Conservation (phyloP, 2,113 vertebrate genomes). For the Oncorhynchus tshawytscha region DNA sequence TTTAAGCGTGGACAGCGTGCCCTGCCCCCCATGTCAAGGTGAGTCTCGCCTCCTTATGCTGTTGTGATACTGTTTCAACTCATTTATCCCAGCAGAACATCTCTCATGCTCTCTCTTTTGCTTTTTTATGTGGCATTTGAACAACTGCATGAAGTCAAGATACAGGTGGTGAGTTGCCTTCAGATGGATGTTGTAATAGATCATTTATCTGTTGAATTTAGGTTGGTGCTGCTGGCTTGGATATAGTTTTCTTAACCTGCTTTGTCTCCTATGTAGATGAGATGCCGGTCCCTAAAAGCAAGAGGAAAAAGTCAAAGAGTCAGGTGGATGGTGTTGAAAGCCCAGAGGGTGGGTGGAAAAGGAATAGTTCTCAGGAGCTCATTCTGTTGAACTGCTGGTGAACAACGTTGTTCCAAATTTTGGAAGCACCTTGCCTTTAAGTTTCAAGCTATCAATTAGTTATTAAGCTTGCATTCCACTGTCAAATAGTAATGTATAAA, state of each 20-base stretch:
- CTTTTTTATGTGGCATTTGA: neutral
- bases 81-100: neutral
- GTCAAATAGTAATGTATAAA: neutral
- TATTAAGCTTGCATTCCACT: neutral
- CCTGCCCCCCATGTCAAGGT: slow-evolving; percentile 89
- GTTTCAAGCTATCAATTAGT: too few species aligned
- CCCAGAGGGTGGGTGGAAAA: too few species aligned
- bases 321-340: slow-evolving; percentile 49
- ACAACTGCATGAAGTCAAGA: slow-evolving; percentile 60
- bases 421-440: too few species aligned
- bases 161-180: slow-evolving; percentile 59
- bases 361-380: neutral
- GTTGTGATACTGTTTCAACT: neutral
- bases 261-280: slow-evolving; percentile 67
- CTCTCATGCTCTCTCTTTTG: neutral
- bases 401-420: too few species aligned
- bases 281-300: slow-evolving; percentile 75
- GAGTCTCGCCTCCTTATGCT: slow-evolving; percentile 32
- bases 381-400: neutral
- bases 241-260: neutral
- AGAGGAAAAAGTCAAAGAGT: slow-evolving; percentile 80
- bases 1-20: slow-evolving; percentile 83
- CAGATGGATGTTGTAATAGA: neutral
- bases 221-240: neutral
- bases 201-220: neutral